Evolutionary conservation across 1,140 invertebrate genomes (phyloP), one percentile per base, ranked within the genome.

Genomic region (Bombus soroeensis): DNA sequence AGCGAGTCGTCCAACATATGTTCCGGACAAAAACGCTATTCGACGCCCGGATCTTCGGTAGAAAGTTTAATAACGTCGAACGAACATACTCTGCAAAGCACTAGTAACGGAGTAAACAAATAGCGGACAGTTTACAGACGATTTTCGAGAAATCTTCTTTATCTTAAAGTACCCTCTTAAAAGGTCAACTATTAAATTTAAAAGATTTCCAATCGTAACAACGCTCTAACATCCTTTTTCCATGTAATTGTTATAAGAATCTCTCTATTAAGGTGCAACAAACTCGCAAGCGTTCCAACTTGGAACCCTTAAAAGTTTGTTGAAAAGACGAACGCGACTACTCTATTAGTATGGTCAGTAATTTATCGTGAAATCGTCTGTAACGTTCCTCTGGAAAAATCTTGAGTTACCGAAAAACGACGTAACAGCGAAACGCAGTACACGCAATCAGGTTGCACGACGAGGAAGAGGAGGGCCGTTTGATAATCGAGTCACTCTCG

Each of bases 381-480:
- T 28, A 47, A 72, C 68, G 68, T 12, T 47, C 62, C 73, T 66
- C 62, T 70, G 74, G 76, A 72, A 77, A 47, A 83, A 83, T 68
- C 43, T 87, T 78, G 13, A 64, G 53, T 87, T 64, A 71, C 41
- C 81, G 81, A 43, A 53, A 66, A 15, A 34, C 72, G 87, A 85
- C 43, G 85, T 85, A 88, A 92, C 88, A 92, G 90, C 92, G 92
- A 92, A 93, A 94, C 86, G 90, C 89, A 92, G 90, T 92, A 92
- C 88, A 92, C 89, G 88, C 81, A 88, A 93, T 91, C 92, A 93
- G 88, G 88, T 92, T 87, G 57, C 80, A 89, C 86, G 75, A 89
- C 62, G 81, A 86, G 39, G 87, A 71, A 72, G 34, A 53, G 47
- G 86, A 68, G 72, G 71, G 81, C 73, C 72, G 77, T 80, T 80